Conservation (phyloP, 2,888 invertebrate genomes). For the Ganaspis brasiliensis region DNA sequence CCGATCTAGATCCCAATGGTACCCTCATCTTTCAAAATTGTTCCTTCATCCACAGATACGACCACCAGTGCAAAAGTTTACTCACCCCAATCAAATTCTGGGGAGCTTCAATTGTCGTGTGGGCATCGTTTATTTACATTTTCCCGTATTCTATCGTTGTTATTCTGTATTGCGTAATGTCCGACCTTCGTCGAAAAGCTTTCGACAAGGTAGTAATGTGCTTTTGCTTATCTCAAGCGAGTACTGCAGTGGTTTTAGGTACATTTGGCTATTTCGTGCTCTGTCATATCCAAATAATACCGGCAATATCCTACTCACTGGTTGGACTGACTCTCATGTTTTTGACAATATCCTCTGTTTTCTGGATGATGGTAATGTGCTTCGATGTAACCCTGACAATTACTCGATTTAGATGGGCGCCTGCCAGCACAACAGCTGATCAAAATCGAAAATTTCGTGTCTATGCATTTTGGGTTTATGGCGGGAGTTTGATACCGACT, state of each 20-base stretch:
- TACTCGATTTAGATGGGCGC: slow-evolving; percentile 71
- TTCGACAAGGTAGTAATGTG: slow-evolving; percentile 69
- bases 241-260: slow-evolving; percentile 64
- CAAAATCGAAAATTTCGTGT: slow-evolving; percentile 67
- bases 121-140: slow-evolving; percentile 72
- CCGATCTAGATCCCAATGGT: slow-evolving; percentile 60
- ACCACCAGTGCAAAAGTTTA: slow-evolving; percentile 63
- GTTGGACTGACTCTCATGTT: slow-evolving; percentile 69
- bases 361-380: slow-evolving; percentile 74
- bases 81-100: slow-evolving; percentile 67
- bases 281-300: slow-evolving; percentile 63
- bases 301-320: slow-evolving; percentile 51
- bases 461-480: slow-evolving; percentile 63
- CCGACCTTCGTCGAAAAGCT: slow-evolving; percentile 65
- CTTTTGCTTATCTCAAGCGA: slow-evolving; percentile 66
- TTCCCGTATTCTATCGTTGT: slow-evolving; percentile 68
- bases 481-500: slow-evolving; percentile 61
- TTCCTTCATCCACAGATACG: slow-evolving; percentile 8
- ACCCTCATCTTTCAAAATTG: slow-evolving; percentile 56
- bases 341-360: slow-evolving; percentile 65
- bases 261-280: slow-evolving; percentile 64
- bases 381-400: slow-evolving; percentile 73
- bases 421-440: slow-evolving; percentile 60
- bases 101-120: slow-evolving; percentile 70
- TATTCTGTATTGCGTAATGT: slow-evolving; percentile 63